A percentile compares a stretch with the other conserved stretches of the same genome.
These are phyloP conservation scores for Oreochromis spilurus DNA, from an alignment of 2,113 vertebrate genomes.

Conservation along the genomic window DNA sequence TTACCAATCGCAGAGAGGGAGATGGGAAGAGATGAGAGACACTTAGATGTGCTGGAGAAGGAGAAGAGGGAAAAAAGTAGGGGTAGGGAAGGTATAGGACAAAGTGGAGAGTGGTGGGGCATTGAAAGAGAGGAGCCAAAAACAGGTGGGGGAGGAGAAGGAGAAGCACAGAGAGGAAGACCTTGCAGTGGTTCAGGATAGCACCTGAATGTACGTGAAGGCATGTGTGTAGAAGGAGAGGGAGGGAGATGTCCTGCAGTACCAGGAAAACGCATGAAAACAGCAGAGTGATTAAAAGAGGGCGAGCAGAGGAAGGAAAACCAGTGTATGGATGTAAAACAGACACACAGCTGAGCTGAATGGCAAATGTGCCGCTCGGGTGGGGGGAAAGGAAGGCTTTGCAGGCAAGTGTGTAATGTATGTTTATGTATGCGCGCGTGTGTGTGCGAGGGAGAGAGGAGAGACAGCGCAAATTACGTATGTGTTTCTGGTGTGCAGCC, in stretches of 20 bases:
- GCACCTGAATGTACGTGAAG: conserved; percentile 21
- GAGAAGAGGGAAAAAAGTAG: background rate
- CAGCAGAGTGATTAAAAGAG: background rate
- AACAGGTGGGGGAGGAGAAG: background rate
- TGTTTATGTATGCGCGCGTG: background rate
- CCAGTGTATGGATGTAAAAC: background rate
- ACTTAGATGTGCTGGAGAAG: background rate
- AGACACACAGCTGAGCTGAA: conserved; percentile 35
- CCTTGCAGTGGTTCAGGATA: conserved; percentile 10
- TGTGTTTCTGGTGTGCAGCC: conserved; percentile 43
- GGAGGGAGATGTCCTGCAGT: background rate
- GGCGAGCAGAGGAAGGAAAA: conserved; percentile 10
- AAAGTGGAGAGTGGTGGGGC: background rate
- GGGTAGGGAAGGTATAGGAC: background rate
- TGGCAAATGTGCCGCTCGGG: conserved; percentile 9
- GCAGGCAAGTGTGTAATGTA: conserved; percentile 18
- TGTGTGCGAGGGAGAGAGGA: background rate
- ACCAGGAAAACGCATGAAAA: background rate
- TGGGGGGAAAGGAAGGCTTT: conserved; percentile 6
- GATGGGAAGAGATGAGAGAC: background rate
- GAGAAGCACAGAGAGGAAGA: background rate
- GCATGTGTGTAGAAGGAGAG: background rate
- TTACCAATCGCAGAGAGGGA: conserved; percentile 42
- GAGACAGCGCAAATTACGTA: conserved; percentile 14
- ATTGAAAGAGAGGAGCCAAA: background rate